Base-by-base conservation (phyloP, 2,113 vertebrate species). In the Clarias magur region DNA sequence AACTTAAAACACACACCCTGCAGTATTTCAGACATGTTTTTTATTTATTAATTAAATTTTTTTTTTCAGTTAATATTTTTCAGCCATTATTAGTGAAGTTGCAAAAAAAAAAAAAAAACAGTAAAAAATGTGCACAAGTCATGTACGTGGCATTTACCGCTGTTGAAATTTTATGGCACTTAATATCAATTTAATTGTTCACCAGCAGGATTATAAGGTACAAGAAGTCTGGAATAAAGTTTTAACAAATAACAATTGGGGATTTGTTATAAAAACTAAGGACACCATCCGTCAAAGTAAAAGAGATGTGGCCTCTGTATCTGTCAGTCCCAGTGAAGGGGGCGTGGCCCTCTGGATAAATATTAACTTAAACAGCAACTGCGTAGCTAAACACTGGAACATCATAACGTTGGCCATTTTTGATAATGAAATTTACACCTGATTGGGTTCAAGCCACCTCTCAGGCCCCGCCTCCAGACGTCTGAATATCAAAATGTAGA, bases 11-110 rank as follows among this genome's bases (percentile, higher is more conserved):
- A n/a, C n/a, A n/a, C n/a, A n/a, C 48, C 23, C 38, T 62, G n/a
- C 25, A 80, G 70, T 54, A 82, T 38, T 30, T 25, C 23, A 34
- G 53, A 70, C n/a, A n/a, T 27, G 27, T 68, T 27, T n/a, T n/a
- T 25, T 25, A 65, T 65, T 27, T 30, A 27, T 27, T 27, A 65
- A 12, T 12, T 4, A 3, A 63, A 23, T n/a, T n/a, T n/a, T n/a
- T 9, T 60, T 67, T 62, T 82, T 57, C 60, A 62, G 80, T 30
- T 62, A 57, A n/a, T 48, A 56, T 72, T 83, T 73, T 68, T 59
- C 13, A 0, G 8, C 19, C 42, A 3, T 59, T 34, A 30, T 84
- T 70, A 70, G 12, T 70, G 27, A 13, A 34, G 15, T 30, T 27
- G 65, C 25, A 27, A 25, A 63, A 63, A 25, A 63, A 63, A 4